Evolutionary conservation across 1,140 invertebrate genomes (phyloP), one percentile per base, ranked within the genome.

Genomic region (Lutraria rhynchaena): DNA sequence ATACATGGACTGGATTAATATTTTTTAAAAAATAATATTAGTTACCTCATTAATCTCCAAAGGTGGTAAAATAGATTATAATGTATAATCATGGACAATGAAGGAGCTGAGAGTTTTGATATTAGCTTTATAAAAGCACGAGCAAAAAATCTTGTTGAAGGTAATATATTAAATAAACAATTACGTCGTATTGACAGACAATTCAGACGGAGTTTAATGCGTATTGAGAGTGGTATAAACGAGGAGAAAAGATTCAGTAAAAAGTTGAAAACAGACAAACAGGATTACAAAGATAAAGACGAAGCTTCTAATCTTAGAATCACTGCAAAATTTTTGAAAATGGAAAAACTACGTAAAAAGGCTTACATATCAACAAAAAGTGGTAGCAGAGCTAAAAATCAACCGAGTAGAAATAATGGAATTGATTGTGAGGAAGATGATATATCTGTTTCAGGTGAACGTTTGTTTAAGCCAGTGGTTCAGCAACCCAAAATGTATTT

Each of bases 111-210:
- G 22, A 37, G 57, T 60, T 60, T 61, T 33, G 73, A 75, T 60
- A 44, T 75, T 0, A 75, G 73, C 31, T 75, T 44, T 49, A 44
- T 61, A 49, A 75, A 75, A 61, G 73, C 73, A 61, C 58, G 57
- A 60, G 73, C 73, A 46, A 75, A 75, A 75, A 75, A 75, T 51
- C 33, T 60, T 61, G 73, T 75, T 27, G 73, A 75, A 44, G 46
- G 44, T 51, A 60, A 61, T 61, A 61, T 75, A n/a, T 51, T 75
- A n/a, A 37, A 44, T 49, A 75, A 75, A 63, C 35, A 44, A 44
- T 29, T 75, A 31, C 5, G 29, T 19, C n/a, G 29, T 41, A 61
- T 75, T 29, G 73, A 75, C 49, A 75, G 57, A 33, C 73, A 75
- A 31, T 61, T 41, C 24, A 31, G 57, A 7, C 17, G 55, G 29